Conservation (phyloP, 2,797 vertebrate genomes). For the Diglossa cyanea region DNA sequence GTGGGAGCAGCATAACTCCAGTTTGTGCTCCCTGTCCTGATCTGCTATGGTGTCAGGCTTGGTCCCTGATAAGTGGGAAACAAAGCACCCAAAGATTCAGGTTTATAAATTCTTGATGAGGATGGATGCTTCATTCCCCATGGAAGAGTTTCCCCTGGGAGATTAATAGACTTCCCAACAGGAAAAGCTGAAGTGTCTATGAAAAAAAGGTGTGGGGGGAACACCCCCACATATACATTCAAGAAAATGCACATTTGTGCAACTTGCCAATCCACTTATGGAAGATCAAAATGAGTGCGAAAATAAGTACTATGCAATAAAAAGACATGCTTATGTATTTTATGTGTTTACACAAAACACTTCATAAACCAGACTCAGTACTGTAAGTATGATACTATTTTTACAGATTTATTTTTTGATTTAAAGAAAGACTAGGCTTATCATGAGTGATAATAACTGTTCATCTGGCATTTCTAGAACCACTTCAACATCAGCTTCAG, state of each 20-base stretch:
- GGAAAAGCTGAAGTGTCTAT: neutral
- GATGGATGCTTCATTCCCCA: neutral
- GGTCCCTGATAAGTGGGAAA: fast-evolving
- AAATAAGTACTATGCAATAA: neutral
- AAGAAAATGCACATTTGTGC: neutral
- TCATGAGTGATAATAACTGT: neutral
- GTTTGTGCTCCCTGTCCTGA: neutral
- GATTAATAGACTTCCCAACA: neutral
- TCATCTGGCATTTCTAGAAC: neutral
- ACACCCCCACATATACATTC: fast-evolving
- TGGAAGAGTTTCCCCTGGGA: neutral
- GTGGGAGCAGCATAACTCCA: neutral
- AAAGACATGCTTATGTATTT: neutral
- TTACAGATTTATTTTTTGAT: neutral
- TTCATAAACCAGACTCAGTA: neutral
- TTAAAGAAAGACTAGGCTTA: neutral
- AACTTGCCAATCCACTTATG: neutral
- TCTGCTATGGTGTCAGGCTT: neutral
- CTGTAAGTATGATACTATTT: neutral
- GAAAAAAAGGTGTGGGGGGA: fast-evolving
- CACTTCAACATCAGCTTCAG: neutral
- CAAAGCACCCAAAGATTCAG: neutral
- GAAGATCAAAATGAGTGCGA: neutral
- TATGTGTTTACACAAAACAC: neutral
- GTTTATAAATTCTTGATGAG: neutral